phyloP scores from a whole-genome alignment of 1,140 invertebrate species.

The Hirudo medicinalis region DNA sequence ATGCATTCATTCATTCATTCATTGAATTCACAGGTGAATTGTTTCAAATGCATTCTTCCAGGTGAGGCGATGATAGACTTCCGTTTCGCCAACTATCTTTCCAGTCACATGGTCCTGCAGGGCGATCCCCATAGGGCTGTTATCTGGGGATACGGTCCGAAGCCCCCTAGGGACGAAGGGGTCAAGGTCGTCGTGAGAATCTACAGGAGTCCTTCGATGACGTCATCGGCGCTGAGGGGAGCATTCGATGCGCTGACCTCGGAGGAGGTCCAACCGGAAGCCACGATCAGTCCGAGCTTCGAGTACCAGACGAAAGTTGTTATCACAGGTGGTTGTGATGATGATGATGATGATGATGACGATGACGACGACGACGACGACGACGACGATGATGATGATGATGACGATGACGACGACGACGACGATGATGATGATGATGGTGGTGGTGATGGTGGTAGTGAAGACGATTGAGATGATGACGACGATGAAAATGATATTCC shows the following conservation, averaged over 20 bases:
- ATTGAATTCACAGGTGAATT: too few relatives aligned
- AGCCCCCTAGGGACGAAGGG: slow-evolving; percentile 25
- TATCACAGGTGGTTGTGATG: neutral
- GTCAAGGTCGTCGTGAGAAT: slow-evolving; percentile 22
- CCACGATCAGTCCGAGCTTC: neutral
- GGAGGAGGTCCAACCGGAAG: slow-evolving; percentile 3
- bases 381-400: neutral
- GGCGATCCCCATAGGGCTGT: slow-evolving; percentile 26
- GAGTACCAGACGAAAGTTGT: neutral
- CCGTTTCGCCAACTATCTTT: slow-evolving; percentile 29
- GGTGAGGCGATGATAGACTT: slow-evolving; percentile 16
- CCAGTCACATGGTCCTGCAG: slow-evolving; percentile 34
- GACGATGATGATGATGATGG: too few relatives aligned
- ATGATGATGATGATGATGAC: neutral
- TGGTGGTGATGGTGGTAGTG: neutral
- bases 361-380: neutral
- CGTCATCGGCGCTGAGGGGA: neutral
- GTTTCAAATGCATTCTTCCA: slow-evolving; percentile 9
- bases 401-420: too few relatives aligned
- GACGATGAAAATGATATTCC: too few relatives aligned
- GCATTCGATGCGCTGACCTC: neutral
- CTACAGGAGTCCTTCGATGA: neutral
- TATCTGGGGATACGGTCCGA: slow-evolving; percentile 32
- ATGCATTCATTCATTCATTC: too few relatives aligned
- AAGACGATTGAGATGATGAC: neutral